Base-by-base conservation (phyloP, 2,888 invertebrate species). In the Pachydiplax longipennis region DNA sequence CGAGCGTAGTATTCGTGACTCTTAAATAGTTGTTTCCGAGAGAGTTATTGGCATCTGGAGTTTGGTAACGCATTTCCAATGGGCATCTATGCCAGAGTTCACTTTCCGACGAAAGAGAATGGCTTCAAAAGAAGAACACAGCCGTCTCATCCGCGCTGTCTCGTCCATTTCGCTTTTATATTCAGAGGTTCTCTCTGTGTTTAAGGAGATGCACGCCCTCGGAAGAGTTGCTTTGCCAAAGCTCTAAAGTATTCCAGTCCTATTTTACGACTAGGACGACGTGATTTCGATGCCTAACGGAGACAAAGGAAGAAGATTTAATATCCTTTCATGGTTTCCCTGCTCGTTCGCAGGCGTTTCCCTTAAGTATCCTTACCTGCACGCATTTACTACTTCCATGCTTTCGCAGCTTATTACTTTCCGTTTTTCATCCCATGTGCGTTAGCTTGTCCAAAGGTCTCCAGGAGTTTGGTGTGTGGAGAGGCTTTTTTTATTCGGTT, bases 341-440 rank as follows among this genome's bases (percentile, higher is more conserved):
- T 73, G 10, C 25, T 31, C n/a, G 25, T n/a, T 18, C 73, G 2
- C 61, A 18, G 5, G n/a, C 18, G 25, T 31, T 31, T 12, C 25
- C 31, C 73, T 31, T 31, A 25, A 25, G 25, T 73, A 25, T 13
- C 73, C 73, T 73, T 25, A 18, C 2, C 73, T 73, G 81, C 61
- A 58, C 13, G 13, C 8, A 12, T 31, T 31, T 73, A 25, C 31
- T 25, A 12, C 73, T 13, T 73, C 73, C 73, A 4, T 18, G 31
- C 31, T 73, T 31, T 73, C 31, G 2, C 73, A 12, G 4, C 10
- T 10, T 31, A 73, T 73, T 73, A 73, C 31, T 31, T 73, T 53
- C 53, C 82, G 73, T 91, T 90, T n/a, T 91, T 90, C 90, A 80
- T 91, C 91, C 90, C 81, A 0, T 44, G 44, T 44, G 44, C 4